phyloP scores from a whole-genome alignment of 2,797 vertebrate genomes.

The Galagoides demidoff region DNA sequence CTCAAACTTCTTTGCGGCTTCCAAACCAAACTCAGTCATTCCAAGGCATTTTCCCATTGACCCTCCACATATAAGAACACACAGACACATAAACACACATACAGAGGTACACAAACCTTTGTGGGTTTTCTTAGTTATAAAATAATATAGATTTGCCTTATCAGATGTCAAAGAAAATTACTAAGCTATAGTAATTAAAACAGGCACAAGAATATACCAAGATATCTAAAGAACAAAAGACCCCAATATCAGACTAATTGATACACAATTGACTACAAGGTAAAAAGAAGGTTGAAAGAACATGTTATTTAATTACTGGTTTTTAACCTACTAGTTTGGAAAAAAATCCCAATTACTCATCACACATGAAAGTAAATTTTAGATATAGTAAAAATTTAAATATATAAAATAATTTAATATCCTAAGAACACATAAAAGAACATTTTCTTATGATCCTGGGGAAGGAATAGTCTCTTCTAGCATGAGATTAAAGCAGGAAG shows the following conservation, averaged over 20 bases:
- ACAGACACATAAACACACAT: not conserved
- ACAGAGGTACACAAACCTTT: not conserved
- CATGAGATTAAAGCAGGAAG: not conserved
- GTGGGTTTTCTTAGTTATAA: not conserved
- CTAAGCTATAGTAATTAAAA: not conserved
- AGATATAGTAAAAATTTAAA: not conserved
- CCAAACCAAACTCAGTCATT: not conserved
- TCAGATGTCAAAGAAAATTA: not conserved
- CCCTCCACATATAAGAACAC: not conserved
- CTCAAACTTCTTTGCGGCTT: not conserved
- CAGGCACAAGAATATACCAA: not conserved
- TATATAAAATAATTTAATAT: not conserved
- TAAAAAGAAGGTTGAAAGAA: not conserved
- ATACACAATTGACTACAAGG: not conserved
- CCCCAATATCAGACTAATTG: not conserved
- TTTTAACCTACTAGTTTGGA: not conserved
- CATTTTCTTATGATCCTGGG: not conserved
- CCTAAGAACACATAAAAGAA: conserved; percentile 11
- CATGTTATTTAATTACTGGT: not conserved
- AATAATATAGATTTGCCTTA: not conserved
- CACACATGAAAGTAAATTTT: not conserved
- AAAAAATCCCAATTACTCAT: not conserved
- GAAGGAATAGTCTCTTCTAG: not conserved
- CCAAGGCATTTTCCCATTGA: not conserved
- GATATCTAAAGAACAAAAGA: not conserved